phyloP scores from a whole-genome alignment of 2,113 vertebrate genomes.

The Lanius ludovicianus region DNA sequence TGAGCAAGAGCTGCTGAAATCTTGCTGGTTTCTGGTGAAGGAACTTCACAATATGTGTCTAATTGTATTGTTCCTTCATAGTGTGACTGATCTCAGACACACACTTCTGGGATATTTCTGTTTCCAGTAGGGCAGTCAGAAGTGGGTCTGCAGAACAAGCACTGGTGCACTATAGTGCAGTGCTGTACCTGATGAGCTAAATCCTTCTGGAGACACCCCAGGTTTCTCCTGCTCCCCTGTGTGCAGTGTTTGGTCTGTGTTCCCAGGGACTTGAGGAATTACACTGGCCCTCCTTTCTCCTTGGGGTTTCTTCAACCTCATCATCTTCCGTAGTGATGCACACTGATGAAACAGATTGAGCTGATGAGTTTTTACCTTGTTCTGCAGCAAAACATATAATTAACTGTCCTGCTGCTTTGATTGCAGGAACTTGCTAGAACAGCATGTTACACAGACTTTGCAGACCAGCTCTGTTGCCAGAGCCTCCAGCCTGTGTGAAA shows the following conservation, averaged over 20 bases:
- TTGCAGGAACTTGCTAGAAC: not conserved
- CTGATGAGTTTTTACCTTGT: not conserved
- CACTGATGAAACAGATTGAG: not conserved
- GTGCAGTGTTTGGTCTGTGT: not conserved
- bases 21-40: not conserved
- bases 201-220: not conserved
- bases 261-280: not conserved
- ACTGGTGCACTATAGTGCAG: not conserved
- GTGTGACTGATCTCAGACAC: not conserved
- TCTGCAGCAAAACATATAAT: not conserved
- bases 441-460: not conserved
- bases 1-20: not conserved
- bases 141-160: not conserved
- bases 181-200: not conserved
- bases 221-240: not conserved
- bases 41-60: not conserved
- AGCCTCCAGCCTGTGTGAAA: not conserved
- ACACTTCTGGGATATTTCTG: not conserved
- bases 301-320: not conserved
- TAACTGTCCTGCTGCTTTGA: not conserved
- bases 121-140: not conserved
- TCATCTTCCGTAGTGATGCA: not conserved
- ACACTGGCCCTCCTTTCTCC: not conserved
- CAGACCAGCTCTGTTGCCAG: not conserved
- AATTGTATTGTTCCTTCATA: not conserved